Evolutionary conservation across 2,113 vertebrate genomes (phyloP).

Genomic region (Podocnemis expansa): DNA sequence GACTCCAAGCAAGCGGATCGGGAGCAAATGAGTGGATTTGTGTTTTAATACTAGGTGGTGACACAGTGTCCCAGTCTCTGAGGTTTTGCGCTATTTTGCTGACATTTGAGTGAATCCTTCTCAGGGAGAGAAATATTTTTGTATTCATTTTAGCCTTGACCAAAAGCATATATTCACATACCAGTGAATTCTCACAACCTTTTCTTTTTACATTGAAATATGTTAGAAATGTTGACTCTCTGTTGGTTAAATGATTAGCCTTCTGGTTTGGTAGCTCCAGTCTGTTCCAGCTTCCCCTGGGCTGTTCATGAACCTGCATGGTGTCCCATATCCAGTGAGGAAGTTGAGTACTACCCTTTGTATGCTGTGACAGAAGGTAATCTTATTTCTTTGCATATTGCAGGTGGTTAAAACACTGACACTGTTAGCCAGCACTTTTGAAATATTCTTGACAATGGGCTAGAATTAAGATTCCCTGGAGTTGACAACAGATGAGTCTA

Average conservation of each 20-base stretch:
- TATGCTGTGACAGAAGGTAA: background rate
- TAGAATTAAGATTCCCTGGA: background rate
- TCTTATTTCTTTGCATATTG: background rate
- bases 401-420: constrained; percentile 59
- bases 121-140: constrained; percentile 5
- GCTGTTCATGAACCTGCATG: background rate
- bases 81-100: background rate
- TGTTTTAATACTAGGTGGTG: background rate
- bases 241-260: background rate
- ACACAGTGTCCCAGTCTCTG: background rate
- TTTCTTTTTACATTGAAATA: constrained; percentile 62
- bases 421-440: constrained; percentile 65
- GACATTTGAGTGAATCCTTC: background rate
- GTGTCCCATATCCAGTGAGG: background rate
- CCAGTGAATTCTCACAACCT: background rate
- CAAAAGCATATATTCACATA: background rate
- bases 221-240: accelerated
- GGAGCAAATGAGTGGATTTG: background rate
- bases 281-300: background rate
- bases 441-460: constrained; percentile 42
- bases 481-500: constrained; percentile 42
- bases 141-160: constrained; percentile 23
- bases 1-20: background rate
- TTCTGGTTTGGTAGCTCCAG: background rate
- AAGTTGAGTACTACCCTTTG: constrained; percentile 36